phyloP scores from a whole-genome alignment of 2,888 invertebrate species.

The Oscheius sp. region DNA sequence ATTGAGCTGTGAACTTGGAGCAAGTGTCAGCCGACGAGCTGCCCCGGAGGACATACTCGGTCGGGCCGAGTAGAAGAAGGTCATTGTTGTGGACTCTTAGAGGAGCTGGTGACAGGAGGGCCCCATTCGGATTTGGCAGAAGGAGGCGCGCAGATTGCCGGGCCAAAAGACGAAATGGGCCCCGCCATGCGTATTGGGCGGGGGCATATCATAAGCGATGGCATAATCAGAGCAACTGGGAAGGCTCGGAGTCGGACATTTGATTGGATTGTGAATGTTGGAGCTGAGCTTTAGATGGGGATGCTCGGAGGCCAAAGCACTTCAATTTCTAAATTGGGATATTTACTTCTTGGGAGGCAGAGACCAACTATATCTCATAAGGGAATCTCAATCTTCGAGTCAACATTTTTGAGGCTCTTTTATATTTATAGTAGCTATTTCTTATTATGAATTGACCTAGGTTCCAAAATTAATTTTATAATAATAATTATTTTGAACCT shows the following conservation, averaged over 20 bases:
- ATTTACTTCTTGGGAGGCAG: no score
- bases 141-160: slow-evolving; percentile 10
- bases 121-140: background rate
- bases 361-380: no score
- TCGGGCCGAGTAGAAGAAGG: slow-evolving; percentile 31
- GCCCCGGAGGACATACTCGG: slow-evolving; percentile 22
- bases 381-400: no score
- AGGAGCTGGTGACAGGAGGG: background rate
- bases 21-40: slow-evolving; percentile 35
- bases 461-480: no score
- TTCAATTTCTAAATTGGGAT: no score
- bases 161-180: slow-evolving; percentile 20
- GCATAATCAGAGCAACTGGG: slow-evolving; percentile 27
- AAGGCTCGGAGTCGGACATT: background rate
- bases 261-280: slow-evolving; percentile 29
- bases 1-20: slow-evolving; percentile 39
- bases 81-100: slow-evolving; percentile 4
- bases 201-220: slow-evolving; percentile 31
- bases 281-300: no score
- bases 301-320: no score
- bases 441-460: no score
- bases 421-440: no score
- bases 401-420: no score
- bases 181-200: slow-evolving; percentile 20
- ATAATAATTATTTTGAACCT: no score